phyloP scores from a whole-genome alignment of 2,888 invertebrate genomes.

The Eucera pruinosa region DNA sequence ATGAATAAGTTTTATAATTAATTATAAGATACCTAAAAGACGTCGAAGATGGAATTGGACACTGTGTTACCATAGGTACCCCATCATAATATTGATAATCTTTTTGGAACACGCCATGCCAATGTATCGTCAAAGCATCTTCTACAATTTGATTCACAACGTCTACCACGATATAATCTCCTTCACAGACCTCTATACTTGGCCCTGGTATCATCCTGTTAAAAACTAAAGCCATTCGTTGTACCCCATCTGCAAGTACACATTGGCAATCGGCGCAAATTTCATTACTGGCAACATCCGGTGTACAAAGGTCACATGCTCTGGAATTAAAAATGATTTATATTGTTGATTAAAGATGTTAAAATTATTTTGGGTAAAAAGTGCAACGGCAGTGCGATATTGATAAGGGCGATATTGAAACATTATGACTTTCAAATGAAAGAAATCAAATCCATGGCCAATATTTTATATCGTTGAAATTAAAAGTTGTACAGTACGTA shows the following conservation, averaged over 20 bases:
- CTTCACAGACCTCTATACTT: slow-evolving; percentile 92
- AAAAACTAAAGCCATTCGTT: slow-evolving; percentile 54
- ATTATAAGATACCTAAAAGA: slow-evolving; percentile 87
- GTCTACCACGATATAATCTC: slow-evolving; percentile 93
- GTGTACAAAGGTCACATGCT: slow-evolving; percentile 65
- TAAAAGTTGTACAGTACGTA: too few relatives aligned
- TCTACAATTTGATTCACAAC: slow-evolving; percentile 94
- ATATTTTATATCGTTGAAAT: too few relatives aligned
- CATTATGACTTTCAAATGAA: too few relatives aligned
- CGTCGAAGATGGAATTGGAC: slow-evolving; percentile 93
- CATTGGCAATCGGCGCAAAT: slow-evolving; percentile 68
- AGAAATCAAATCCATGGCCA: too few relatives aligned
- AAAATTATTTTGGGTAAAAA: too few relatives aligned
- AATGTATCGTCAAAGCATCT: slow-evolving; percentile 94
- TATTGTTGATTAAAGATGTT: too few relatives aligned
- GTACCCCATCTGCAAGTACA: slow-evolving; percentile 64
- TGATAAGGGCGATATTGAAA: too few relatives aligned
- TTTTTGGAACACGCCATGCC: slow-evolving; percentile 95
- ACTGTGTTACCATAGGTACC: slow-evolving; percentile 94
- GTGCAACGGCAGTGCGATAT: too few relatives aligned
- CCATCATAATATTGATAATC: slow-evolving; percentile 94
- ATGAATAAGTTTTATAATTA: too few relatives aligned
- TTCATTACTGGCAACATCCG: slow-evolving; percentile 58
- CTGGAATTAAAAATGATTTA: too few relatives aligned
- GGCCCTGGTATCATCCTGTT: slow-evolving; percentile 74